Conservation (phyloP, 1,140 invertebrate species). For the Conus ventricosus region DNA sequence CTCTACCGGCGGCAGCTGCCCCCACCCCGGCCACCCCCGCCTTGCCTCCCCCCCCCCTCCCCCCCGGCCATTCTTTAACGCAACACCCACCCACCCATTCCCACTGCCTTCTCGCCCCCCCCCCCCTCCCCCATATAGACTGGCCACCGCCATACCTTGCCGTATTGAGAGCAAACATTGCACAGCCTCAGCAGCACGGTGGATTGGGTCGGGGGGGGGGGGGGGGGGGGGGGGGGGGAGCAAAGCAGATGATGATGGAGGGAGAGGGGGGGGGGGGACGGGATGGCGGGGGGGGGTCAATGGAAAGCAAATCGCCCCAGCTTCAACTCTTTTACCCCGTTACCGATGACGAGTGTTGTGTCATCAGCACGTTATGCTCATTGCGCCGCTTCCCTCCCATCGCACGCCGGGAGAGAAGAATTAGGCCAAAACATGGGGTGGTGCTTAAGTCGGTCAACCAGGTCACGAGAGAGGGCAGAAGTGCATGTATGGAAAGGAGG, state of each 20-base stretch:
- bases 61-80: no score
- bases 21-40: not conserved
- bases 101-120: not conserved
- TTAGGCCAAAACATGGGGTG: not conserved
- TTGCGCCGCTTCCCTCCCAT: not conserved
- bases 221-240: slow-evolving; percentile 1
- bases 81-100: not conserved
- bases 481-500: no score
- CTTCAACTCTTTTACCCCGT: not conserved
- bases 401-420: not conserved
- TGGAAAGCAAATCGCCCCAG: not conserved
- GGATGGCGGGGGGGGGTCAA: not conserved
- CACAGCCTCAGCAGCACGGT: no score
- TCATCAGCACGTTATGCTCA: not conserved
- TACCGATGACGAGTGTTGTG: not conserved
- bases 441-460: no score
- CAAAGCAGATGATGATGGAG: not conserved
- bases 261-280: not conserved
- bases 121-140: not conserved
- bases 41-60: not conserved
- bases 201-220: no score
- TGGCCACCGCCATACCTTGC: not conserved
- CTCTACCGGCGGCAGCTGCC: not conserved
- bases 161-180: slow-evolving; percentile 17
- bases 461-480: no score